Percentiles rank a stretch among this genome's conserved stretches.
phyloP scores from a whole-genome alignment of 2,888 invertebrate species.

The Chrysolina haemoptera region DNA sequence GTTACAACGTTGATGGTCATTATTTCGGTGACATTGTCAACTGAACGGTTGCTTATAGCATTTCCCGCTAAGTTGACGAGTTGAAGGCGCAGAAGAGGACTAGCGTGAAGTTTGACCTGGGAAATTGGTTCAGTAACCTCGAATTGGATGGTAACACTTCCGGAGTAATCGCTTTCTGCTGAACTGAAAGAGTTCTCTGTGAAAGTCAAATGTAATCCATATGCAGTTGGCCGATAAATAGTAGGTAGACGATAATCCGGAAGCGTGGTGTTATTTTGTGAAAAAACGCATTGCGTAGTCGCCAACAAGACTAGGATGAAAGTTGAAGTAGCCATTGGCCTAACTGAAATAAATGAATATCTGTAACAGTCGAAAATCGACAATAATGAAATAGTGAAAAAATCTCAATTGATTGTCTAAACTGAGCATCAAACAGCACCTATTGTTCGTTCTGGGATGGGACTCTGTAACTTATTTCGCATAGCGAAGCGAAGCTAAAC shows the following conservation, averaged over 20 bases:
- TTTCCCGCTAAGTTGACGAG: conserved; percentile 16
- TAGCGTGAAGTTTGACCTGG: conserved; percentile 36
- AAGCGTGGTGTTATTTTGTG: conserved; percentile 1
- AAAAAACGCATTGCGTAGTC: not conserved
- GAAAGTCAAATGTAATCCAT: conserved; percentile 19
- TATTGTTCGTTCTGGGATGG: too few relatives aligned
- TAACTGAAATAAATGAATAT: not conserved
- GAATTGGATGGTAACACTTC: conserved; percentile 31
- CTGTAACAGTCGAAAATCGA: too few relatives aligned
- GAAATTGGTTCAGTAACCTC: conserved; percentile 13
- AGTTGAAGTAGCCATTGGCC: conserved; percentile 8
- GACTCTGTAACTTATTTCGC: too few relatives aligned
- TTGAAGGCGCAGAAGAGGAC: conserved; percentile 13
- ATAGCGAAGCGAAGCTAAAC: too few relatives aligned
- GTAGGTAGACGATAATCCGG: conserved; percentile 27
- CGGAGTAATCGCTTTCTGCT: conserved; percentile 14
- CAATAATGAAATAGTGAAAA: too few relatives aligned
- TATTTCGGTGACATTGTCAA: conserved; percentile 40
- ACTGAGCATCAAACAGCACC: too few relatives aligned
- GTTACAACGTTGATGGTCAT: conserved; percentile 31
- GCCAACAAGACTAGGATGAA: not conserved
- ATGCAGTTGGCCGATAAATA: conserved; percentile 24
- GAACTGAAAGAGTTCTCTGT: conserved; percentile 24
- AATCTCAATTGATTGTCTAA: too few relatives aligned
- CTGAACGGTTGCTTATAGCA: not conserved